A percentile compares a stretch with the other conserved stretches of the same genome.
Conservation (phyloP, 92 coral and sea anemone species). For the Meandrina meandrites region DNA sequence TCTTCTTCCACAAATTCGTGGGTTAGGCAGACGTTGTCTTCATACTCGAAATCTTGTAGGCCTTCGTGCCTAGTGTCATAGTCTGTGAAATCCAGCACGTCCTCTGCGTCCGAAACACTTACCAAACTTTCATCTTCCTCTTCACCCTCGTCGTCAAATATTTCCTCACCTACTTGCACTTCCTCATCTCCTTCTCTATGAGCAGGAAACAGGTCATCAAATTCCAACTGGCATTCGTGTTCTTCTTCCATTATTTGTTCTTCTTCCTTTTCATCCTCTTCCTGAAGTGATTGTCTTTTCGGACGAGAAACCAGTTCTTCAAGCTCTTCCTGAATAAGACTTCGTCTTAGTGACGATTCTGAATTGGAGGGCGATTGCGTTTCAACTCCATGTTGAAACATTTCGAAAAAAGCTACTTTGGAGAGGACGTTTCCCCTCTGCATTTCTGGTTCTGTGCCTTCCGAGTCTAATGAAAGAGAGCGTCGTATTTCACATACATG, state of each 20-base stretch:
- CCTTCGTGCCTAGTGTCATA: constrained; percentile 7
- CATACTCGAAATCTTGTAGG: constrained; percentile 4
- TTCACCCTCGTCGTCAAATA: constrained; percentile 66
- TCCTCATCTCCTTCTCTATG: constrained; percentile 73
- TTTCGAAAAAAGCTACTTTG: constrained; percentile 71
- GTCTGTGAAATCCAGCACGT: constrained; percentile 30
- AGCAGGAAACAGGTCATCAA: constrained; percentile 87
- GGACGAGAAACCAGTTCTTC: constrained; percentile 42
- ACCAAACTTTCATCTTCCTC: constrained; percentile 73
- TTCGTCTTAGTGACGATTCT: constrained; percentile 50
- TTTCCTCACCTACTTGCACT: constrained; percentile 53
- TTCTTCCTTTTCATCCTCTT: constrained; percentile 8
- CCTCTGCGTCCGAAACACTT: constrained; percentile 76
- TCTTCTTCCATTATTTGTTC: constrained; percentile 58
- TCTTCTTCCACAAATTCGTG: constrained; percentile 26
- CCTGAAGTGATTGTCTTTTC: constrained; percentile 11
- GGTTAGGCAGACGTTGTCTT: constrained; percentile 9
- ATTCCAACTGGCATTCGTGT: constrained; percentile 79
- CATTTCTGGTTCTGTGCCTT: constrained; percentile 76
- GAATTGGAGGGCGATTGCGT: constrained; percentile 34
- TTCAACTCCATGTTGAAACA: constrained; percentile 48
- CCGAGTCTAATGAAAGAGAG: constrained; percentile 71
- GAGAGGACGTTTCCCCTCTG: constrained; percentile 66
- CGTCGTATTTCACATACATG: constrained; percentile 64
- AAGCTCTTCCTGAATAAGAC: constrained; percentile 56